Conservation (phyloP, 2,113 vertebrate species). For the Misgurnus mizolepis region DNA sequence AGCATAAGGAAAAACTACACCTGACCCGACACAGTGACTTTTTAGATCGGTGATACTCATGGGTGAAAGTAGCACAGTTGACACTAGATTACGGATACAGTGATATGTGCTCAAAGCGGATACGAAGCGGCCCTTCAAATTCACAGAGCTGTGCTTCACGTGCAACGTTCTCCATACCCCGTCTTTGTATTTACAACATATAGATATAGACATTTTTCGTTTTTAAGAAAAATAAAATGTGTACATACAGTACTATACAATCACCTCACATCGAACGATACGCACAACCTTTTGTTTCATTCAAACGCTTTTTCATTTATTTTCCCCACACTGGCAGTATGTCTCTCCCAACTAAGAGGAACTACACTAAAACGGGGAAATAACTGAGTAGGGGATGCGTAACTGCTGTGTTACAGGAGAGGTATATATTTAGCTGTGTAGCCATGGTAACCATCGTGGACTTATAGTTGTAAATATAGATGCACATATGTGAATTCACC, state of each 20-base stretch:
- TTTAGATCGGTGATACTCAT: background rate
- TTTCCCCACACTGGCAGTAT: background rate
- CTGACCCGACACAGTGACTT: constrained; percentile 51
- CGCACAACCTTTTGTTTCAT: background rate
- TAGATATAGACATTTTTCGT: constrained; percentile 70
- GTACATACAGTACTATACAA: constrained; percentile 70
- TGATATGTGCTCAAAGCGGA: constrained; percentile 21
- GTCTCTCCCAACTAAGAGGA: background rate
- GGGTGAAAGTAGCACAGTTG: background rate
- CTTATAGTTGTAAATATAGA: constrained; percentile 29
- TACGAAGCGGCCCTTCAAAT: background rate
- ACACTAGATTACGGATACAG: constrained; percentile 12
- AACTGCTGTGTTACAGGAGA: background rate
- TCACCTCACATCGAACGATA: constrained; percentile 73
- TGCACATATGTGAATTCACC: background rate
- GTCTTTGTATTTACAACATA: constrained; percentile 68
- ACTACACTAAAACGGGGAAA: background rate
- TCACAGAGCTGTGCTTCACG: background rate
- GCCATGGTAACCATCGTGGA: constrained; percentile 42
- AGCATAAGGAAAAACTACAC: background rate
- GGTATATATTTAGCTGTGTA: constrained; percentile 41
- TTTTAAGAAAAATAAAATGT: constrained; percentile 73
- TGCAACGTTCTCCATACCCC: background rate
- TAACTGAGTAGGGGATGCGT: background rate
- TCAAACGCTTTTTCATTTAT: background rate